Conservation (phyloP, 2,888 invertebrate species). For the Pristionchus entomophagus region DNA sequence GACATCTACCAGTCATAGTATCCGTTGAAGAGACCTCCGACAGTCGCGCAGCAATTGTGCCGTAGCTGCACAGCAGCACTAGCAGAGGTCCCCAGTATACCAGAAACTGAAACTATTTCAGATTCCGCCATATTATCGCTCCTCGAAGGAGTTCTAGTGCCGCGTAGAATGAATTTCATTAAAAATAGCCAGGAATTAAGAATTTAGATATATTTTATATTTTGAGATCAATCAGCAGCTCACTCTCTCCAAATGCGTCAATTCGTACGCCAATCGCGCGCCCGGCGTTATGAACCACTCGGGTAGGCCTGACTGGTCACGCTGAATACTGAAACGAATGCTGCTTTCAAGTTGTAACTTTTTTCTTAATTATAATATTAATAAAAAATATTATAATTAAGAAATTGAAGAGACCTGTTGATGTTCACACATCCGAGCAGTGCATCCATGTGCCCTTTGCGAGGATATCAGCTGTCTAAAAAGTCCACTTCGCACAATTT, state of each 20-base stretch:
- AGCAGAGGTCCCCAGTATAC: conserved; percentile 74
- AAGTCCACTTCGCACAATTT: no score
- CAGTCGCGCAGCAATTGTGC: conserved; percentile 69
- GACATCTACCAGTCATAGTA: conserved; percentile 45
- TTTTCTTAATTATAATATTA: background rate
- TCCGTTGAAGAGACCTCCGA: conserved; percentile 63
- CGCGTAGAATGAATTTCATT: no score
- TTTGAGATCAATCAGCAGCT: no score
- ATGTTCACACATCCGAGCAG: conserved; percentile 24
- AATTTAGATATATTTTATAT: no score
- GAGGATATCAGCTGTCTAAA: background rate
- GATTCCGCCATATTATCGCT: no score
- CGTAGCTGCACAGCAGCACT: conserved; percentile 67
- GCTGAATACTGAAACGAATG: background rate
- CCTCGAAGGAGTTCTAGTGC: no score
- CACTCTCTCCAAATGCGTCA: conserved; percentile 68
- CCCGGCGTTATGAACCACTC: conserved; percentile 39
- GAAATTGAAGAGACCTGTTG: background rate
- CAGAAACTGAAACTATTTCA: conserved; percentile 66
- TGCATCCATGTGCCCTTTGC: background rate
- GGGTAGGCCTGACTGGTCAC: background rate
- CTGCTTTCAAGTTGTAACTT: background rate
- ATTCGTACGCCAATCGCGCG: conserved; percentile 64
- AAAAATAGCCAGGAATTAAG: no score
- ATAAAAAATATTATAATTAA: background rate